Conservation (phyloP, 2,888 invertebrate genomes). For the Andrena fulva region DNA sequence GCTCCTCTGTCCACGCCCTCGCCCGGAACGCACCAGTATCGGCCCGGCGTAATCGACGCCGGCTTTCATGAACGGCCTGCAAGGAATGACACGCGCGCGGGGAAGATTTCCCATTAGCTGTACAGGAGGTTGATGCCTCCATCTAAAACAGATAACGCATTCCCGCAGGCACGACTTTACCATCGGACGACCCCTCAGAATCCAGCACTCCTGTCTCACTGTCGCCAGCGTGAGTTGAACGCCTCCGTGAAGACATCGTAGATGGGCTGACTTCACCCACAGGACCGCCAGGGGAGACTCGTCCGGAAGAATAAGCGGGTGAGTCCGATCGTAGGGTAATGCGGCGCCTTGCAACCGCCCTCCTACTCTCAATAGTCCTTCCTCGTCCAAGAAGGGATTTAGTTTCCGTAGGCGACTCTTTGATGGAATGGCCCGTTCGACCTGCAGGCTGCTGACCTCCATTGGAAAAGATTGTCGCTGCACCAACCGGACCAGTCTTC, state of each 20-base stretch:
- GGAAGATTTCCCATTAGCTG: background rate
- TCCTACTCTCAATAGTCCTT: background rate
- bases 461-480: too few species aligned
- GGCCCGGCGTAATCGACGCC: background rate
- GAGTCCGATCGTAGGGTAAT: background rate
- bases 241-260: background rate
- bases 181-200: background rate
- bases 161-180: background rate
- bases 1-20: background rate
- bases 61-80: background rate
- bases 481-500: too few species aligned
- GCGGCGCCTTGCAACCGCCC: background rate
- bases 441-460: too few species aligned
- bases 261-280: background rate
- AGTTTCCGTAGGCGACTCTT: background rate
- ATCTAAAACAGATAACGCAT: background rate
- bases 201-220: background rate
- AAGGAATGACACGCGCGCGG: background rate
- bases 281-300: background rate
- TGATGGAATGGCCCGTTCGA: background rate
- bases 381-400: background rate
- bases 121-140: background rate
- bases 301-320: background rate
- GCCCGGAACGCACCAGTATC: accelerated
- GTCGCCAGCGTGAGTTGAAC: background rate